phyloP scores from a whole-genome alignment of 2,888 invertebrate species.

The Agrotis exclamationis region DNA sequence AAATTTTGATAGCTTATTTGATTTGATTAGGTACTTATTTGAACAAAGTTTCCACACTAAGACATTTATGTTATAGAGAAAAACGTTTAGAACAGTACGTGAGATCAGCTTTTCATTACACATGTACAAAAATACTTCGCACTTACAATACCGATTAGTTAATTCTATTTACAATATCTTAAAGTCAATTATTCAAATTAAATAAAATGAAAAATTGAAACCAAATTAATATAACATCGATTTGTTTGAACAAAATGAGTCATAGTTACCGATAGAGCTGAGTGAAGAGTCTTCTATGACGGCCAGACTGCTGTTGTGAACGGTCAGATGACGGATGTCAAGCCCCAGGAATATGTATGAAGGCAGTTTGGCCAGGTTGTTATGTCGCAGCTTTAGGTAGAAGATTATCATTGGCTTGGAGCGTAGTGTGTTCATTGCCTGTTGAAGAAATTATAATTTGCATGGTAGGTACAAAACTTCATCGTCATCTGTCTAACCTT shows the following conservation, averaged over 20 bases:
- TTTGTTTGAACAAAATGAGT: conserved; percentile 14
- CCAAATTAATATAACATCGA: not conserved
- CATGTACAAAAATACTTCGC: not conserved
- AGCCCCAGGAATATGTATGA: conserved; percentile 96
- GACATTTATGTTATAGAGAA: not conserved
- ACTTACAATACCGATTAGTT: not conserved
- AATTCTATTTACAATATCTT: not conserved
- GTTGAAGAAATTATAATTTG: conserved; percentile 54
- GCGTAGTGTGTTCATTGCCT: conserved; percentile 96
- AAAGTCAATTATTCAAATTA: not conserved
- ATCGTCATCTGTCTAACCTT: too few relatives aligned
- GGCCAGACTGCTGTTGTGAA: conserved; percentile 97
- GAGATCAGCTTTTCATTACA: too few relatives aligned
- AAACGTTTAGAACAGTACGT: not conserved
- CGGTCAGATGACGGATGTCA: conserved; percentile 96
- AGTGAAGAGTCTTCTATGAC: conserved; percentile 97
- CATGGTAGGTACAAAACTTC: too few relatives aligned
- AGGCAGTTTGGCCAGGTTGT: conserved; percentile 95
- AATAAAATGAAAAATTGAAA: not conserved
- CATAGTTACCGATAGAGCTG: conserved; percentile 94
- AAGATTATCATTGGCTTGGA: conserved; percentile 95
- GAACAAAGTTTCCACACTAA: not conserved
- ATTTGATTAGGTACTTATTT: not conserved
- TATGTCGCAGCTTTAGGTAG: conserved; percentile 96
- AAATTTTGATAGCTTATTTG: conserved; percentile 9